Evolutionary conservation across 2,113 vertebrate genomes (phyloP).

Genomic region (Pogonocichla stellata): DNA sequence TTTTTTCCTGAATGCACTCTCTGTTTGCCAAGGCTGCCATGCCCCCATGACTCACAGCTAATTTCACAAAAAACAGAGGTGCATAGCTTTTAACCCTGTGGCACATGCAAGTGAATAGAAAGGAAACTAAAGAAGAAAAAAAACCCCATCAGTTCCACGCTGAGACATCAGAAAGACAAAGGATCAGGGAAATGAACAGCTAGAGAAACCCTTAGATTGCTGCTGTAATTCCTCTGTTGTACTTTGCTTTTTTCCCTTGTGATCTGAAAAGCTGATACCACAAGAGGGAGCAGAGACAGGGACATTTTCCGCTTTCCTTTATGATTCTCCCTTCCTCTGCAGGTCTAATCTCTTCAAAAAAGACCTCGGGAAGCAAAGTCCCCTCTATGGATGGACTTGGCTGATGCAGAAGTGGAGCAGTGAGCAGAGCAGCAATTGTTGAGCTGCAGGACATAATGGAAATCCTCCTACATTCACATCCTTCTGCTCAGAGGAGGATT

Average conservation of each 20-base stretch:
- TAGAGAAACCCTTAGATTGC: neutral
- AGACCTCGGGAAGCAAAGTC: neutral
- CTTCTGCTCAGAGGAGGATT: neutral
- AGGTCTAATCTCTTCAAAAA: neutral
- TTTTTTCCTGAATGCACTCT: neutral
- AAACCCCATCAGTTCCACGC: accelerated
- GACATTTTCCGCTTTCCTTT: neutral
- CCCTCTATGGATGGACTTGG: neutral
- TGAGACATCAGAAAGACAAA: neutral
- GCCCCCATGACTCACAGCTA: constrained; percentile 29
- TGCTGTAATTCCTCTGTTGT: neutral
- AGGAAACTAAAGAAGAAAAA: neutral
- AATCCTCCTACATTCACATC: neutral
- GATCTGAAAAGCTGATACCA: neutral
- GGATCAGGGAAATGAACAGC: neutral
- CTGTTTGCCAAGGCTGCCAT: neutral
- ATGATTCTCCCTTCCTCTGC: neutral
- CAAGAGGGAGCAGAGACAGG: neutral
- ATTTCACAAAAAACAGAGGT: neutral
- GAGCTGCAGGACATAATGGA: neutral
- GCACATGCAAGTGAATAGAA: neutral
- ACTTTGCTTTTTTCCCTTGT: neutral
- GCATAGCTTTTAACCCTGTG: neutral
- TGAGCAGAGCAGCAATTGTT: neutral
- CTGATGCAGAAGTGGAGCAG: neutral